Evolutionary conservation across 2,888 invertebrate species (phyloP).

Genomic region (Callosobruchus maculatus): DNA sequence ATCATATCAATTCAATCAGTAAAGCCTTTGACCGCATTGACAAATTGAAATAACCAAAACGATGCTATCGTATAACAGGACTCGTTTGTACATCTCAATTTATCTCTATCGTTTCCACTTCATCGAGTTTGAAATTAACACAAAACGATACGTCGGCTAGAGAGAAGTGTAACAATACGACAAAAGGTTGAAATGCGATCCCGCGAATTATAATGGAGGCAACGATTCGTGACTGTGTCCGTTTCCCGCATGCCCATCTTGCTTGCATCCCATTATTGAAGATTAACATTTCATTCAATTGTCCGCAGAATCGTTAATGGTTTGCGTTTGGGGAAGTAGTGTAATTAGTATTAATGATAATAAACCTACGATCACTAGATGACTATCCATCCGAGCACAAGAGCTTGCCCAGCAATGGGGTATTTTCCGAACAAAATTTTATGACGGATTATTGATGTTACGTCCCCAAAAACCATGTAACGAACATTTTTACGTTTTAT

Average conservation of each 20-base stretch:
- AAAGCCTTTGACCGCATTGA: neutral
- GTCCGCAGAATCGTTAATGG: neutral
- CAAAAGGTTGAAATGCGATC: neutral
- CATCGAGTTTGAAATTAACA: neutral
- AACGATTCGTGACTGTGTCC: neutral
- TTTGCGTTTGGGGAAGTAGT: neutral
- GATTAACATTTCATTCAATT: neutral
- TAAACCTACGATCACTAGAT: too few species aligned
- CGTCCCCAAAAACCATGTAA: too few species aligned
- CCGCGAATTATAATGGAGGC: neutral
- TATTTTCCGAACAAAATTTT: too few species aligned
- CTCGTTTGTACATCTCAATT: neutral
- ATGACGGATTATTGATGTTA: too few species aligned
- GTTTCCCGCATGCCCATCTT: neutral
- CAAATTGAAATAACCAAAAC: neutral
- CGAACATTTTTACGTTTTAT: too few species aligned
- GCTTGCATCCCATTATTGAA: neutral
- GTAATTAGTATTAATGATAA: too few species aligned
- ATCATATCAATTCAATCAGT: neutral
- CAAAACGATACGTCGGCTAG: neutral
- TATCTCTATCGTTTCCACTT: neutral
- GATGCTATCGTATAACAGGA: neutral
- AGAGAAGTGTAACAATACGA: neutral
- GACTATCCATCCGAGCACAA: too few species aligned
- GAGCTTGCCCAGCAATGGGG: too few species aligned